Evolutionary conservation across 2,797 vertebrate genomes (phyloP).

Genomic region (Silurus aristotelis): DNA sequence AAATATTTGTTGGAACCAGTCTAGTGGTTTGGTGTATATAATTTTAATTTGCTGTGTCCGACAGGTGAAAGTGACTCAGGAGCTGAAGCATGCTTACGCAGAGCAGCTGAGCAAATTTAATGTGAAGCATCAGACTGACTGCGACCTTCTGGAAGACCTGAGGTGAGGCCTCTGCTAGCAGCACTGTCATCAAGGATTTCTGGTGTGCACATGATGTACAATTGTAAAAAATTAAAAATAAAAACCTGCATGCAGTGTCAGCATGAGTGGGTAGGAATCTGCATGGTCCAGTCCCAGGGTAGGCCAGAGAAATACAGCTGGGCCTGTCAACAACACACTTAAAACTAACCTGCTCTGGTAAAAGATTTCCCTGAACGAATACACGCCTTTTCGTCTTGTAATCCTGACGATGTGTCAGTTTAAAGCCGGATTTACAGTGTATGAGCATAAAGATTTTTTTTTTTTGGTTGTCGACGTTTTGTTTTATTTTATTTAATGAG

Average conservation of each 20-base stretch:
- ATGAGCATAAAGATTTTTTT: neutral
- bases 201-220: neutral
- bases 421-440: neutral
- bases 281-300: neutral
- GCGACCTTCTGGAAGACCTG: constrained; percentile 95
- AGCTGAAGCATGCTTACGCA: constrained; percentile 90
- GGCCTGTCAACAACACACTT: neutral
- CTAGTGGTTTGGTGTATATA: no score
- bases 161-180: constrained; percentile 72
- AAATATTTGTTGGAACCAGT: no score
- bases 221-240: neutral
- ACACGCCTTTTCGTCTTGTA: neutral
- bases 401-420: neutral
- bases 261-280: neutral
- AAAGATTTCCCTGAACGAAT: neutral
- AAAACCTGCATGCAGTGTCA: no score
- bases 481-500: neutral
- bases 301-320: constrained; percentile 1
- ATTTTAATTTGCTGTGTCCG: neutral
- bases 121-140: constrained; percentile 94
- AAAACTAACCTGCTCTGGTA: neutral
- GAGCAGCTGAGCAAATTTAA: constrained; percentile 93
- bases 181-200: constrained; percentile 1
- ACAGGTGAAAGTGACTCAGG: constrained; percentile 96
- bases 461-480: neutral